Conservation (phyloP, 2,888 invertebrate genomes). For the Proisotoma minuta region DNA sequence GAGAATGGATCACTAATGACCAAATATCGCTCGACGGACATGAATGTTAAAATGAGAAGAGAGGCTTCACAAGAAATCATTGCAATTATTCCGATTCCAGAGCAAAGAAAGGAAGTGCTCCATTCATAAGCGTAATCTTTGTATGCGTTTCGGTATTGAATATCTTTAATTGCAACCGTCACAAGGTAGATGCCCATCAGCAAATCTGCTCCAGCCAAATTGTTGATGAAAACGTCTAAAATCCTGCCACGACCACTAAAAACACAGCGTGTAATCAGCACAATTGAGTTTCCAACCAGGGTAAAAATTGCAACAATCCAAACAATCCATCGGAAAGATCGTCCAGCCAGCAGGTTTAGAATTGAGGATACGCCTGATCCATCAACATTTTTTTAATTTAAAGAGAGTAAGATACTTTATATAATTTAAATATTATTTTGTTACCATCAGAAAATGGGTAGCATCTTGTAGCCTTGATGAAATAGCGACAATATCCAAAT, state of each 20-base stretch:
- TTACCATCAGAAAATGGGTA: conserved; percentile 61
- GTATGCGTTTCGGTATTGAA: conserved; percentile 58
- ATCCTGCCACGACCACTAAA: conserved; percentile 48
- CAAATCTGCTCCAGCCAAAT: conserved; percentile 63
- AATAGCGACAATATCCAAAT: conserved; percentile 62
- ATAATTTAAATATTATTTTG: no score
- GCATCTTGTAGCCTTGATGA: conserved; percentile 58
- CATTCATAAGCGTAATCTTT: conserved; percentile 59
- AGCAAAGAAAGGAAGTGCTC: conserved; percentile 65
- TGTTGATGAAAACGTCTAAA: conserved; percentile 53
- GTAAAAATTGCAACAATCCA: conserved; percentile 62
- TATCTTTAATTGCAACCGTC: conserved; percentile 60
- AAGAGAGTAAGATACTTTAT: no score
- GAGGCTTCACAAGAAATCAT: conserved; percentile 67
- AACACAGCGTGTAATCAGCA: conserved; percentile 56
- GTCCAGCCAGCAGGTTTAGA: conserved; percentile 58
- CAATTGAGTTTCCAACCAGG: conserved; percentile 60
- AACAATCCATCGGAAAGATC: conserved; percentile 58
- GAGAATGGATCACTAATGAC: conserved; percentile 61
- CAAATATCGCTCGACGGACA: conserved; percentile 65
- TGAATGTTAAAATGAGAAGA: conserved; percentile 63
- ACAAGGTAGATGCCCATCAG: conserved; percentile 65
- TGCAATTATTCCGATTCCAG: conserved; percentile 60
- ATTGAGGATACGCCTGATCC: conserved; percentile 58
- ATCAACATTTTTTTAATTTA: neutral